These are phyloP conservation scores for Athrips mouffetella DNA, from an alignment of 2,888 invertebrate genomes.

Conservation along the genomic window DNA sequence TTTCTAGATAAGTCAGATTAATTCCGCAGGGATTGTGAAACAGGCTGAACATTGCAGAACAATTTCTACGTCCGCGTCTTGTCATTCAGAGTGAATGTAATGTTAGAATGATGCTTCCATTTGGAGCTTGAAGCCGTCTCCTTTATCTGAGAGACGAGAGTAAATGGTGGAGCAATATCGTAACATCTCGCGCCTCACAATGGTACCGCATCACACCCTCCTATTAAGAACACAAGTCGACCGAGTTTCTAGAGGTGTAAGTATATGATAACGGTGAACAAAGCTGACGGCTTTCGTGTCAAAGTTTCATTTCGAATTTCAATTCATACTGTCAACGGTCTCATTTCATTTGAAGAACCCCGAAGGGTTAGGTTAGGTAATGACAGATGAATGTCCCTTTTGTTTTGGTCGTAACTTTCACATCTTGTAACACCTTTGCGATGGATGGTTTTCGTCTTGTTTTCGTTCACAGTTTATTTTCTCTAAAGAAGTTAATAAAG, in stretches of 20 bases:
- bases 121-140: constrained; percentile 43
- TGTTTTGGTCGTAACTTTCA: constrained; percentile 17
- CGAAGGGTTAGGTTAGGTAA: constrained; percentile 12
- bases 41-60: constrained; percentile 9
- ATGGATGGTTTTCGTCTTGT: too few species aligned
- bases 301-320: constrained; percentile 25
- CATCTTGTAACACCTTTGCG: background rate
- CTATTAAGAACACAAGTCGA: constrained; percentile 42
- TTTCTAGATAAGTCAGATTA: constrained; percentile 14
- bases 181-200: constrained; percentile 54
- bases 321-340: constrained; percentile 24
- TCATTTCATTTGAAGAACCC: constrained; percentile 19
- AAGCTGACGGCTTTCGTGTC: constrained; percentile 23
- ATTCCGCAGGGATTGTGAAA: constrained; percentile 3
- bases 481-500: too few species aligned
- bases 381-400: constrained; percentile 24
- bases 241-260: constrained; percentile 28
- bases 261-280: constrained; percentile 29
- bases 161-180: constrained; percentile 56
- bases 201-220: constrained; percentile 42
- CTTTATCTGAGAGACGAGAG: constrained; percentile 52
- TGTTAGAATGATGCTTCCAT: constrained; percentile 43
- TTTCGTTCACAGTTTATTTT: too few species aligned
- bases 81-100: constrained; percentile 29
- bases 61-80: constrained; percentile 23